Conservation (phyloP, 2,113 vertebrate genomes). For the Strix aluco region DNA sequence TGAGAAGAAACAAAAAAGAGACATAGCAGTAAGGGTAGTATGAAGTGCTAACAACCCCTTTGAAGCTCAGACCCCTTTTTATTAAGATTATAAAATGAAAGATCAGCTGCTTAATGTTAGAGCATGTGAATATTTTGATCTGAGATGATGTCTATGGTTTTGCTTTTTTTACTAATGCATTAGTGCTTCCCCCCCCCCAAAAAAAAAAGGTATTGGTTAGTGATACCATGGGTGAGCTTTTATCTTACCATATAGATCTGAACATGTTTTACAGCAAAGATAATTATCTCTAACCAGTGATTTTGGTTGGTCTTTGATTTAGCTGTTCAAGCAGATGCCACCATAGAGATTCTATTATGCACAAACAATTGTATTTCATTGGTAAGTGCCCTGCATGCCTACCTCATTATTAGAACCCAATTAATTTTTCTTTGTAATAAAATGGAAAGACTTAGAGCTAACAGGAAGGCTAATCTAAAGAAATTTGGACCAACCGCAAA, state of each 20-base stretch:
- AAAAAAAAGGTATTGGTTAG: background rate
- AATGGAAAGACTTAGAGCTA: slow-evolving; percentile 50
- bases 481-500: slow-evolving; percentile 64
- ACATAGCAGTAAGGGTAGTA: background rate
- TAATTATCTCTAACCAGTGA: slow-evolving; percentile 60
- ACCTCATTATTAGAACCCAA: slow-evolving; percentile 63
- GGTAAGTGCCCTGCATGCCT: slow-evolving; percentile 59
- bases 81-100: slow-evolving; percentile 21
- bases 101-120: background rate
- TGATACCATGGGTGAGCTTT: slow-evolving; percentile 50
- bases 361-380: slow-evolving; percentile 68
- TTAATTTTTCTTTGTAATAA: slow-evolving; percentile 69
- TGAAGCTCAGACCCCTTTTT: slow-evolving; percentile 28
- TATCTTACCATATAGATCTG: slow-evolving; percentile 43
- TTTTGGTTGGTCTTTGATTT: slow-evolving; percentile 68
- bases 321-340: slow-evolving; percentile 67
- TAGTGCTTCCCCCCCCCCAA: background rate
- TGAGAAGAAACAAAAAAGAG: slow-evolving; percentile 24
- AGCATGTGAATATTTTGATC: slow-evolving; percentile 28
- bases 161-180: background rate
- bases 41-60: slow-evolving; percentile 14
- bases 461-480: slow-evolving; percentile 52
- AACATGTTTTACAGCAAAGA: slow-evolving; percentile 51
- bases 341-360: slow-evolving; percentile 63
- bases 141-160: background rate